A percentile compares a stretch with the other conserved stretches of the same genome.
Evolutionary conservation across 2,888 invertebrate species (phyloP).

Genomic region (Ornithoptera priamus): DNA sequence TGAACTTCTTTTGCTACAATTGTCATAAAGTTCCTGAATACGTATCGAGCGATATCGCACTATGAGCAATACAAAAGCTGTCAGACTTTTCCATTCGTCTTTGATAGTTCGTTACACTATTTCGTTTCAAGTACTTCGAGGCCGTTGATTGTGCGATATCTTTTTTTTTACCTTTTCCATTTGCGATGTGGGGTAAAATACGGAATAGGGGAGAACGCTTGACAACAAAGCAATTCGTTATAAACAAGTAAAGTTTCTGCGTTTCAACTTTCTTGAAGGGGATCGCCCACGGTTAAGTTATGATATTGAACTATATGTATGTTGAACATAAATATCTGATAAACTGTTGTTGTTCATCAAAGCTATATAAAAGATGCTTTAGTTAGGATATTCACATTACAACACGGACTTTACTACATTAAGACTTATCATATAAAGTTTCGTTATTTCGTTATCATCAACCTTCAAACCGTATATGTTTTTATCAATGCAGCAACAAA

Average conservation of each 20-base stretch:
- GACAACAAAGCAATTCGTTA: conserved; percentile 27
- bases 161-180: neutral
- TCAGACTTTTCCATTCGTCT: neutral
- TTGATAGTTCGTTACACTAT: neutral
- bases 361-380: too few species aligned
- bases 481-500: too few species aligned
- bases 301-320: neutral
- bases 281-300: neutral
- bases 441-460: too few species aligned
- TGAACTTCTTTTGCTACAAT: neutral
- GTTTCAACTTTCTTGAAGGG: conserved; percentile 8
- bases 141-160: neutral
- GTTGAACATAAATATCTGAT: neutral
- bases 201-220: conserved; percentile 13
- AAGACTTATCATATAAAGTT: too few species aligned
- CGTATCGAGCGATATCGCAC: neutral
- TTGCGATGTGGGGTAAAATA: neutral
- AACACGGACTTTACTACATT: too few species aligned
- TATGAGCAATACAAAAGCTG: neutral
- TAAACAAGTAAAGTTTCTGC: conserved; percentile 22
- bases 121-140: neutral
- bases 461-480: too few species aligned
- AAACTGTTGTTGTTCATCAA: neutral
- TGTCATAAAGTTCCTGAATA: neutral
- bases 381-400: too few species aligned